These are phyloP conservation scores for Neodon shergylaensis DNA, from an alignment of 2,113 vertebrate genomes.

Conservation along the genomic window DNA sequence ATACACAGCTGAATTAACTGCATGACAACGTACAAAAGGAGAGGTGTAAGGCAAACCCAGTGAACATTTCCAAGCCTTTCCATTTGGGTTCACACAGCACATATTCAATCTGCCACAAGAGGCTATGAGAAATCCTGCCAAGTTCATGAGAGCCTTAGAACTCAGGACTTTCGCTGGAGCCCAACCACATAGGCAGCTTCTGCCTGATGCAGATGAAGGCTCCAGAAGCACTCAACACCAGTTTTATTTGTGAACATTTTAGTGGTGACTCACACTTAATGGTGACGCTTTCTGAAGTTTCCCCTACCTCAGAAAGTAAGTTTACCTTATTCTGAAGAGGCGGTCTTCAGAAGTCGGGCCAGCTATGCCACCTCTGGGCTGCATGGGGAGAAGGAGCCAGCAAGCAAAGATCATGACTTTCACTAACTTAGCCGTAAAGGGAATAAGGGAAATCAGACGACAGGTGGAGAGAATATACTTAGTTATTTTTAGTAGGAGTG, in stretches of 20 bases:
- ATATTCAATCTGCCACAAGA: neutral
- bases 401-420: neutral
- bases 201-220: neutral
- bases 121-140: neutral
- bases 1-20: neutral
- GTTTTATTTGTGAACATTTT: neutral
- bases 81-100: neutral
- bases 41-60: neutral
- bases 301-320: neutral
- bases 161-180: neutral
- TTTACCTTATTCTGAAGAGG: neutral
- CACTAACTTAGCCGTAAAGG: neutral
- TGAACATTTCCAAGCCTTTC: neutral
- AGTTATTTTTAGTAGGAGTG: neutral
- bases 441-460: neutral
- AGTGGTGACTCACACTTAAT: neutral
- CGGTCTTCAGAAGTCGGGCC: neutral
- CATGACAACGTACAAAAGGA: neutral
- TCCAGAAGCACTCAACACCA: neutral
- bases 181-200: neutral
- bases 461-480: neutral
- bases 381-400: neutral
- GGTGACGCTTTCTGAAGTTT: neutral
- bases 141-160: neutral
- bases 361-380: neutral